Evolutionary conservation across 2,797 vertebrate genomes (phyloP).

Genomic region (Echiichthys vipera): DNA sequence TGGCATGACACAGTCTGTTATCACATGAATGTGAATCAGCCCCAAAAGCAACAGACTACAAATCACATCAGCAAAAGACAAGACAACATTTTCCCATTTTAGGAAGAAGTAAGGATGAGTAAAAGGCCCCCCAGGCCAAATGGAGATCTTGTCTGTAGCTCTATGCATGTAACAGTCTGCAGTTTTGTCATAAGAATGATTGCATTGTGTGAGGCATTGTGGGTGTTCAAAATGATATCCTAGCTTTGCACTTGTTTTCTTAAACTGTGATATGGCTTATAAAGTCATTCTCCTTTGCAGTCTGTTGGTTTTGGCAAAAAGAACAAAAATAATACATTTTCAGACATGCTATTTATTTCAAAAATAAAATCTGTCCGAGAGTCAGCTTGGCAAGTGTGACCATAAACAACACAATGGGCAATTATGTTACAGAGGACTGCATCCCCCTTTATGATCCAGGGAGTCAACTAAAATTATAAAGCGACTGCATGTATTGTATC

Average conservation of each 20-base stretch:
- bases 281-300: not conserved
- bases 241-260: not conserved
- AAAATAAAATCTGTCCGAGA: constrained; percentile 15
- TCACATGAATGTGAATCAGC: constrained; percentile 71
- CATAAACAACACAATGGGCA: constrained; percentile 17
- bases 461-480: not conserved
- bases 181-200: constrained; percentile 36
- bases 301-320: constrained; percentile 21
- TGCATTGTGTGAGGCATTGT: constrained; percentile 17
- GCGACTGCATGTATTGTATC: not conserved
- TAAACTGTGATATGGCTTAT: not conserved
- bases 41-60: constrained; percentile 62
- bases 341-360: constrained; percentile 31
- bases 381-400: constrained; percentile 7
- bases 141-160: constrained; percentile 48
- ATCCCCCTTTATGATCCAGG: not conserved
- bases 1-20: constrained; percentile 66
- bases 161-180: constrained; percentile 15
- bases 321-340: not conserved
- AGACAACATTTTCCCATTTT: constrained; percentile 69
- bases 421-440: not conserved
- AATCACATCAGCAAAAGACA: constrained; percentile 53
- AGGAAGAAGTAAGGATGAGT: constrained; percentile 61
- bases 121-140: constrained; percentile 54
- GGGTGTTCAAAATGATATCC: constrained; percentile 17